phyloP scores from a whole-genome alignment of 2,113 vertebrate species.

The Eupsittula cactorum region DNA sequence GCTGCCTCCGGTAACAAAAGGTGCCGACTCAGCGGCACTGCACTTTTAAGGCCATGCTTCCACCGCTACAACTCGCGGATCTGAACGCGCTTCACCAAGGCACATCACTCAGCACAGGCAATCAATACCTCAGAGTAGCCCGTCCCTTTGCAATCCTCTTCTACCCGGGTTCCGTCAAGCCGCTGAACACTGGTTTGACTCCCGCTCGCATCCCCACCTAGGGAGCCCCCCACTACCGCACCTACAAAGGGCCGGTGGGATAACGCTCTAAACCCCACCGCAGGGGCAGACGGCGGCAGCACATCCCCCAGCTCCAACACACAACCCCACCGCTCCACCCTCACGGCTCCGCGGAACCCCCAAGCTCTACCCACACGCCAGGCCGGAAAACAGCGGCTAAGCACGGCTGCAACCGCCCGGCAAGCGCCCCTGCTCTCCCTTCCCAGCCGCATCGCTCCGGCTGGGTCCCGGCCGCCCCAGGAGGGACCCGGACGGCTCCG shows the following conservation, averaged over 20 bases:
- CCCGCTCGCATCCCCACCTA: neutral
- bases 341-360: neutral
- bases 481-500: too few species aligned
- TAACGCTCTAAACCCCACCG: neutral
- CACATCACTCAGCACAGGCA: neutral
- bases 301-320: rapidly evolving
- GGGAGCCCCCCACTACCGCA: rapidly evolving
- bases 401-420: rapidly evolving
- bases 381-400: neutral
- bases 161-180: rapidly evolving
- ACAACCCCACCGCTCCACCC: rapidly evolving
- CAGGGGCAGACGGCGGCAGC: rapidly evolving
- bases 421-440: rapidly evolving
- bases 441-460: neutral
- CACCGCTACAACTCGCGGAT: rapidly evolving
- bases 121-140: rapidly evolving
- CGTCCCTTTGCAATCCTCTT: too few species aligned
- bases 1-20: rapidly evolving
- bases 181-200: rapidly evolving
- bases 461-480: neutral
- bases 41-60: rapidly evolving
- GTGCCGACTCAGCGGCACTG: rapidly evolving
- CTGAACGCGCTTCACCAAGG: rapidly evolving
- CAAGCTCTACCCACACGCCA: neutral
- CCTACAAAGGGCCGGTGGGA: rapidly evolving